Base-by-base conservation (phyloP, 2,113 vertebrate species). In the Varanus salvator region DNA sequence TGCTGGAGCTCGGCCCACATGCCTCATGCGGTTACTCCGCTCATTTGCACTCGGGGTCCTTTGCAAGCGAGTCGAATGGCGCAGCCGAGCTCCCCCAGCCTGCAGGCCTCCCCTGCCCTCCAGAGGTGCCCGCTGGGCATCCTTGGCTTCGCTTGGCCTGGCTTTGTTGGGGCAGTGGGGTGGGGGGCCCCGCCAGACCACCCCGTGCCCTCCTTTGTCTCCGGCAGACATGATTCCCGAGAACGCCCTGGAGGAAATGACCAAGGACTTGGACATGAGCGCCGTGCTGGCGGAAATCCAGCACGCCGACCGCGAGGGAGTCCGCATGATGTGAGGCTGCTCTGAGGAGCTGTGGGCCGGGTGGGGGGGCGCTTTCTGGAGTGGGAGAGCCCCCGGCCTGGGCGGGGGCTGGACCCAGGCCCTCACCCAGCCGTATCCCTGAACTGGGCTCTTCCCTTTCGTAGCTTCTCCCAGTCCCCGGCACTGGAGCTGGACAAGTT, bases 201-300 rank as follows among this genome's bases (percentile, higher is more conserved):
- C 68, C 8, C 68, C n/a, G 11, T 6, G 8, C 21, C 17, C 75
- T 4, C 21, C 6, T 76, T 77, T n/a, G 25, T 7, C 2, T 60
- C 1, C 11, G 66, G 60, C 93, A 99, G 99, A 99, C 93, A 98
- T 99, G 99, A 99, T 99, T 95, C 98, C 99, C 93, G 99, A 99
- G 97, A 99, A 99, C 7, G 99, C 99, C 94, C 97, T 99, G 93
- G 99, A 99, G 95, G 99, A 99, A 95, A 99, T 99, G 96, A 99
- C 99, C 27, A 99, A 99, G 97, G 99, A 99, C 97, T 98, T 99
- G 84, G 99, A 99, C 89, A 99, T 98, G 84, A 99, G 97, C 29
- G 97, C 98, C 6, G 98, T 99, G 87, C 97, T 99, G 76, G 98
- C 98, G 64, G 99, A 99, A 92, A 98, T 98, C 74, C 91, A 92